A percentile compares a stretch with the other conserved stretches of the same genome.
These are phyloP conservation scores for Pseudolaguvia tuberculata DNA, from an alignment of 2,113 vertebrate genomes.

Conservation along the genomic window DNA sequence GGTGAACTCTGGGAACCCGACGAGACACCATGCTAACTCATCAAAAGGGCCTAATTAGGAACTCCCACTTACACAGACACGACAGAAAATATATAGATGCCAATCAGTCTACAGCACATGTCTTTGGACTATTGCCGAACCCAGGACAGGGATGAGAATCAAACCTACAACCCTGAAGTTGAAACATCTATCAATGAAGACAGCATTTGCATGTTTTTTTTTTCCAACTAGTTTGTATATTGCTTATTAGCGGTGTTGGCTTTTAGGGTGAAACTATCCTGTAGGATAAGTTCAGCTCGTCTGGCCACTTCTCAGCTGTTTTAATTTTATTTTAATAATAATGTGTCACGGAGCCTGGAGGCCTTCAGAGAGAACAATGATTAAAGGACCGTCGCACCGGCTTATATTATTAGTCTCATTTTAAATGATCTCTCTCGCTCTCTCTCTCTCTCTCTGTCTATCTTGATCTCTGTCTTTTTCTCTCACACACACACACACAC, in stretches of 20 bases:
- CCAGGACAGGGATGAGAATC: too few relatives aligned
- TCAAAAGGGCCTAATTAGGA: too few relatives aligned
- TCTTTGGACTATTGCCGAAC: too few relatives aligned
- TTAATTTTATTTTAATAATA: constrained; percentile 13
- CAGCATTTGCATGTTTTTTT: neutral
- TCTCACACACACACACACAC: neutral
- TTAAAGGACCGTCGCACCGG: neutral
- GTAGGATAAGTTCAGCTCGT: constrained; percentile 42
- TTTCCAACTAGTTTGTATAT: constrained; percentile 6
- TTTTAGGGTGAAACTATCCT: constrained; percentile 23
- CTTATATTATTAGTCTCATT: neutral
- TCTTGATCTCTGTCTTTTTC: neutral
- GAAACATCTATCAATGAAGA: neutral
- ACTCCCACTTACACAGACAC: too few relatives aligned
- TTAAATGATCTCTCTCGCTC: constrained; percentile 3
- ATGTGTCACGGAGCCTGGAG: neutral
- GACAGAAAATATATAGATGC: too few relatives aligned
- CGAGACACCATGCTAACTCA: too few relatives aligned
- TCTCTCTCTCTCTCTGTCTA: neutral
- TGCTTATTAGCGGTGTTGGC: neutral
- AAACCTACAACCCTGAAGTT: neutral
- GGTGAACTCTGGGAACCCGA: too few relatives aligned
- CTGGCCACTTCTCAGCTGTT: constrained; percentile 41
- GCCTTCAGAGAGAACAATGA: neutral
- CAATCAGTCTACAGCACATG: too few relatives aligned